phyloP scores from a whole-genome alignment of 1,140 invertebrate genomes.

The Trinorchestia longiramus region DNA sequence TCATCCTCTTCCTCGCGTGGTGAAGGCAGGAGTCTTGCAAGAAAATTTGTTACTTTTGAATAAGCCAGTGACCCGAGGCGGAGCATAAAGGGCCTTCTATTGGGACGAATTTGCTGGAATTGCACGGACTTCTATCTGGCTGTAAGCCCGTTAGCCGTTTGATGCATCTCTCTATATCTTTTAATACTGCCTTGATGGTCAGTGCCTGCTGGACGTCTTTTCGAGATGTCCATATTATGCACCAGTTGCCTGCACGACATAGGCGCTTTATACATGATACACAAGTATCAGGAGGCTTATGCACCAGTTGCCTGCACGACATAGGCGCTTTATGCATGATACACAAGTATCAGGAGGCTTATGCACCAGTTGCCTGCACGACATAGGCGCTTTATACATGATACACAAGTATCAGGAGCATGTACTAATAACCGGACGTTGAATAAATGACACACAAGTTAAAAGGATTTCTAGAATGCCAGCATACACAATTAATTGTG shows the following conservation, averaged over 20 bases:
- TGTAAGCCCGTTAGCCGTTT: background rate
- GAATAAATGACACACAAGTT: too few relatives aligned
- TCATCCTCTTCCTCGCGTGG: background rate
- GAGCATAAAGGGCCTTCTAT: constrained; percentile 6
- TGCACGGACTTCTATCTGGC: background rate
- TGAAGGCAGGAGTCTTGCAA: background rate
- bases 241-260: background rate
- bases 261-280: background rate
- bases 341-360: background rate
- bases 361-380: background rate
- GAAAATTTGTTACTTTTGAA: constrained; percentile 33
- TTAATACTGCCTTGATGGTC: background rate
- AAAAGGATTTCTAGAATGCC: too few relatives aligned
- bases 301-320: background rate
- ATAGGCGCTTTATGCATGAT: background rate
- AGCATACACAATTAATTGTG: too few relatives aligned
- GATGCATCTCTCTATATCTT: background rate
- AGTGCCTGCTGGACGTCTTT: background rate
- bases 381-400: background rate
- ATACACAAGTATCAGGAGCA: too few relatives aligned
- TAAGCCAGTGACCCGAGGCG: constrained; percentile 15
- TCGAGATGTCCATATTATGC: background rate
- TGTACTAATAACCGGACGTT: too few relatives aligned
- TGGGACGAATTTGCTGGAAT: background rate
- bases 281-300: background rate